These are phyloP conservation scores for Anastrepha obliqua DNA, from an alignment of 1,140 invertebrate genomes.

Conservation along the genomic window DNA sequence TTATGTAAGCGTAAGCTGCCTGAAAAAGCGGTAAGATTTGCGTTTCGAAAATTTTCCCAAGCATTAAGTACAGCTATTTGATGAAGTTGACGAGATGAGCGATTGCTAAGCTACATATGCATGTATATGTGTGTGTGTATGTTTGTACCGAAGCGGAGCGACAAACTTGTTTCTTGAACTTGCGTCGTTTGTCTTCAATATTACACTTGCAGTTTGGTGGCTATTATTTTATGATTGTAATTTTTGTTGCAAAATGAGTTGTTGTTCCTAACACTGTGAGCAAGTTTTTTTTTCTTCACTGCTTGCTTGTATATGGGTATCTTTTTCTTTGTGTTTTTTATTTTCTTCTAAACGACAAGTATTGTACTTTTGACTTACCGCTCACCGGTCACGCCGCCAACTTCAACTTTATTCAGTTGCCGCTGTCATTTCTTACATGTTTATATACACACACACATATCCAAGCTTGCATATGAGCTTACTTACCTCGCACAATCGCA, in stretches of 20 bases:
- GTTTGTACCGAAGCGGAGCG: not conserved
- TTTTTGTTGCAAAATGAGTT: not conserved
- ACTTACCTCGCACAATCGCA: not conserved
- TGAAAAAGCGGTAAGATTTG: conserved; percentile 9
- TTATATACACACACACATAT: not conserved
- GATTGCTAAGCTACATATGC: not conserved
- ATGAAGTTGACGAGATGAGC: conserved; percentile 25
- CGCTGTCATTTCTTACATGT: not conserved
- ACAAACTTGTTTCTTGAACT: not conserved
- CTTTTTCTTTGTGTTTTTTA: not conserved
- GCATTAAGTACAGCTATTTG: conserved; percentile 54
- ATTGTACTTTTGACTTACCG: not conserved
- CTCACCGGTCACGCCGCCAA: conserved; percentile 33
- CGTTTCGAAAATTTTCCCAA: conserved; percentile 36
- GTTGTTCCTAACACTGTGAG: conserved; percentile 23
- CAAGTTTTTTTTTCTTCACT: not conserved
- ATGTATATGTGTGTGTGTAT: no score
- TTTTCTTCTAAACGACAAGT: not conserved
- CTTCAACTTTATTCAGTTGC: conserved; percentile 14
- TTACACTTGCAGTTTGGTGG: conserved; percentile 5
- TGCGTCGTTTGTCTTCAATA: not conserved
- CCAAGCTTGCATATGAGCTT: not conserved
- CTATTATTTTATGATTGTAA: not conserved
- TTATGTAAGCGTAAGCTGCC: conserved; percentile 10
- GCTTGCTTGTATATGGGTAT: not conserved